A percentile compares a stretch with the other conserved stretches of the same genome.
phyloP scores from a whole-genome alignment of 92 coral and sea anemone species.

The Parazoanthus atlanticus region DNA sequence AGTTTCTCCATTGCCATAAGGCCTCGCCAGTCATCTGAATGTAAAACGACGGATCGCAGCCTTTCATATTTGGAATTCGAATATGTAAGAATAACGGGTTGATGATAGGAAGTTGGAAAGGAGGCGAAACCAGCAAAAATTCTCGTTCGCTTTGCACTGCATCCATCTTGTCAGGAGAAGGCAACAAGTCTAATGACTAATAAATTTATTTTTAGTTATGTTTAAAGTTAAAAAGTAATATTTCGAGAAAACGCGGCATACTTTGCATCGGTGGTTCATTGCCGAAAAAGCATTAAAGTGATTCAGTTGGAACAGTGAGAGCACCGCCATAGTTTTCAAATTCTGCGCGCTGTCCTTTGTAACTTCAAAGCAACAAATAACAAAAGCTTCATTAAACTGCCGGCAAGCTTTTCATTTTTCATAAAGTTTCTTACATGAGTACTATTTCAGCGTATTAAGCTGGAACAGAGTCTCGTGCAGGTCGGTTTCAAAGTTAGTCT shows the following conservation, averaged over 20 bases:
- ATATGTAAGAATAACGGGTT: conserved; percentile 1
- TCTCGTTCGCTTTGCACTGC: conserved; percentile 6
- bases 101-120: neutral
- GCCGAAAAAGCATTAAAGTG: conserved; percentile 7
- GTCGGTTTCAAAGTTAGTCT: neutral
- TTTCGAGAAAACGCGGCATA: too few relatives aligned
- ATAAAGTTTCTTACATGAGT: too few relatives aligned
- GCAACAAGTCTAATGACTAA: neutral
- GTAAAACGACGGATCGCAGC: conserved; percentile 7
- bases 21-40: conserved; percentile 7
- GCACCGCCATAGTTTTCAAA: neutral
- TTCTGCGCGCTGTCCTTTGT: neutral
- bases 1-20: conserved; percentile 18
- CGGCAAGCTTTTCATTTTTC: neutral
- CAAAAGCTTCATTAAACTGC: neutral
- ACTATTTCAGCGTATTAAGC: too few relatives aligned
- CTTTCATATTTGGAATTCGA: conserved; percentile 7
- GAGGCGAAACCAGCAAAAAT: neutral
- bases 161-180: neutral
- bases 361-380: neutral
- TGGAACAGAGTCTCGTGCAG: neutral
- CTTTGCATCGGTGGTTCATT: neutral
- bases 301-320: neutral
- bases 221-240: too few relatives aligned
- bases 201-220: too few relatives aligned